Conservation (phyloP, 2,113 vertebrate genomes). For the Clarias magur region DNA sequence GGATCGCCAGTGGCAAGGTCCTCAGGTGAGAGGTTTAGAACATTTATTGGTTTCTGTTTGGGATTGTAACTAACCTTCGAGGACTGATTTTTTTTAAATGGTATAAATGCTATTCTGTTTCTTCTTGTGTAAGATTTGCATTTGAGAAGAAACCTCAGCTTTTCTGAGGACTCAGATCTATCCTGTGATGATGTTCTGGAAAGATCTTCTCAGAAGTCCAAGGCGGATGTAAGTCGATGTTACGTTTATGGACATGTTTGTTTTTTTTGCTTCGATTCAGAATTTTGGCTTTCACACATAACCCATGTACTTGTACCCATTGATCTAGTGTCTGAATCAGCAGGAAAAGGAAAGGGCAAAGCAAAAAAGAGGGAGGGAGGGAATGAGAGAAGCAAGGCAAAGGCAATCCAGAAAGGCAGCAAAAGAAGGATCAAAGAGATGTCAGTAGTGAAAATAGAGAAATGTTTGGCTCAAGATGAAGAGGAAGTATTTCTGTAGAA, state of each 20-base stretch:
- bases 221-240: conserved; percentile 82
- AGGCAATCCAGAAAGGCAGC: conserved; percentile 68
- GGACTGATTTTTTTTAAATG: neutral
- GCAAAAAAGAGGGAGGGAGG: conserved; percentile 71
- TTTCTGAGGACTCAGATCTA: conserved; percentile 95
- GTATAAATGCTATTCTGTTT: neutral
- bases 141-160: conserved; percentile 86
- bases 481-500: conserved; percentile 44
- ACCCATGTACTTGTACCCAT: conserved; percentile 72
- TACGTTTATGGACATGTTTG: neutral
- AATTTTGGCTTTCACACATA: conserved; percentile 67
- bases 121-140: conserved; percentile 77
- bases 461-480: conserved; percentile 39
- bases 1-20: conserved; percentile 71
- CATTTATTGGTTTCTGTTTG: neutral
- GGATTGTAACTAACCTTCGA: neutral
- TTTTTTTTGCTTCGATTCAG: conserved; percentile 20
- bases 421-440: conserved; percentile 60
- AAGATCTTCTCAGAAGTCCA: conserved; percentile 90
- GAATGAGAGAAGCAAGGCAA: conserved; percentile 66
- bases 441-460: conserved; percentile 73
- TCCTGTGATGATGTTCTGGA: conserved; percentile 94
- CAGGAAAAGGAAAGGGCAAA: conserved; percentile 66
- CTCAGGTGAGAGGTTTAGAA: conserved; percentile 70
- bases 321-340: conserved; percentile 76